Evolutionary conservation across 2,888 invertebrate species (phyloP), one percentile per base, ranked within the genome.

Genomic region (Heliconius erato): DNA sequence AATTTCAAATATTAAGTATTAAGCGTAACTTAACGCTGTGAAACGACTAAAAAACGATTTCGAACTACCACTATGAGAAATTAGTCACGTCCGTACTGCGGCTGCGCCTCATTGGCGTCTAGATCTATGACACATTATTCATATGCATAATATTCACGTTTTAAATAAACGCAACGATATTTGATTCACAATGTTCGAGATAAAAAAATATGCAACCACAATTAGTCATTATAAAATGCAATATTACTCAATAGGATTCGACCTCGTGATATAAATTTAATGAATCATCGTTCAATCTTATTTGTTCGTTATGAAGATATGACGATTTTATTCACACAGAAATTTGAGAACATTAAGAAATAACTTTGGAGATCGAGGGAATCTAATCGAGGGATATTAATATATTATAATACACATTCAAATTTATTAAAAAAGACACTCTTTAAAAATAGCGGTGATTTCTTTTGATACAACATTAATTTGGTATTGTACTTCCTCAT

Each of bases 201-300:
- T 72, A 28, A 72, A 72, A n/a, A 72, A 44, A 26, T 49, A 40
- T 72, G 72, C 72, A 49, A 44, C 44, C 44, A 19, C 63, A 63
- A n/a, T 76, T 76, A 40, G 63, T 72, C 72, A 76, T 59, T 76
- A 35, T 32, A 63, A 59, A 23, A 63, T 76, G 59, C 35, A 63
- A 76, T n/a, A 63, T 76, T 63, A 63, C 63, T 40, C 63, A 76
- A 59, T 76, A 63, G 35, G 40, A 63, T 40, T 59, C 63, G 59
- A 63, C 35, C 63, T 76, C 76, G 76, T 40, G 40, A 76, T 76
- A 76, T 32, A 74, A 32, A 74, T 76, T 35, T 63, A 26, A 63
- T 76, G 76, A 76, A 35, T 76, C 76, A 76, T 59, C 63, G 23
- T 16, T 4, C 63, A 63, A 12, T 54, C 54, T 54, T 54, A 23